Conservation (phyloP, 2,797 vertebrate genomes). For the Acanthurus tractus region DNA sequence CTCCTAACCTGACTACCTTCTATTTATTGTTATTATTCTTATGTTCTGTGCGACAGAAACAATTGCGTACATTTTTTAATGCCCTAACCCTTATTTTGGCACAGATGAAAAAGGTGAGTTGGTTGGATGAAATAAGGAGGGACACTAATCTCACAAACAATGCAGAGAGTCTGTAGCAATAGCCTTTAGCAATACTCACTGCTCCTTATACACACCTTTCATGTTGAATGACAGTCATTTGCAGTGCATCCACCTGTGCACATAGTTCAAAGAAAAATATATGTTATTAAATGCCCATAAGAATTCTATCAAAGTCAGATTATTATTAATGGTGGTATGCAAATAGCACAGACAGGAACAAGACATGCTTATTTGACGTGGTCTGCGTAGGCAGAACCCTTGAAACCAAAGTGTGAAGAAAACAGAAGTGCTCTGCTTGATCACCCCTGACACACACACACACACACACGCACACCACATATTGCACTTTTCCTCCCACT, state of each 20-base stretch:
- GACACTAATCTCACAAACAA: not conserved
- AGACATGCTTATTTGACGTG: conserved; percentile 11
- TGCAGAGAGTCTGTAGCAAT: not conserved
- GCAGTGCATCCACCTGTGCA: not conserved
- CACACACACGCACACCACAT: not conserved
- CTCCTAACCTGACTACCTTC: no score
- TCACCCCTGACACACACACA: conserved; percentile 12
- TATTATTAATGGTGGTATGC: conserved; percentile 21
- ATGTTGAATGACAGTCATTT: not conserved
- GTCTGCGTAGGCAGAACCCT: conserved; percentile 9
- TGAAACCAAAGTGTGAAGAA: conserved; percentile 32
- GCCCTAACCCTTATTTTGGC: not conserved
- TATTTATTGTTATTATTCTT: no score
- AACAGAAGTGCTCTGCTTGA: conserved; percentile 26
- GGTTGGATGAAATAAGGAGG: not conserved
- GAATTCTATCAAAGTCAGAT: conserved; percentile 8
- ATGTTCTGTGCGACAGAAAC: no score
- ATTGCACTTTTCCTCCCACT: conserved; percentile 29
- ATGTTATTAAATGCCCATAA: conserved; percentile 15
- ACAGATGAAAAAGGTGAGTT: not conserved
- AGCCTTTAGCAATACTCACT: not conserved
- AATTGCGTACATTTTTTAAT: no score
- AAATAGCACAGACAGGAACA: conserved; percentile 28
- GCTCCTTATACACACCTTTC: not conserved
- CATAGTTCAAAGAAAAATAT: not conserved